Evolutionary conservation across 2,113 vertebrate genomes (phyloP).

Genomic region (Cyprinodon variegatus): DNA sequence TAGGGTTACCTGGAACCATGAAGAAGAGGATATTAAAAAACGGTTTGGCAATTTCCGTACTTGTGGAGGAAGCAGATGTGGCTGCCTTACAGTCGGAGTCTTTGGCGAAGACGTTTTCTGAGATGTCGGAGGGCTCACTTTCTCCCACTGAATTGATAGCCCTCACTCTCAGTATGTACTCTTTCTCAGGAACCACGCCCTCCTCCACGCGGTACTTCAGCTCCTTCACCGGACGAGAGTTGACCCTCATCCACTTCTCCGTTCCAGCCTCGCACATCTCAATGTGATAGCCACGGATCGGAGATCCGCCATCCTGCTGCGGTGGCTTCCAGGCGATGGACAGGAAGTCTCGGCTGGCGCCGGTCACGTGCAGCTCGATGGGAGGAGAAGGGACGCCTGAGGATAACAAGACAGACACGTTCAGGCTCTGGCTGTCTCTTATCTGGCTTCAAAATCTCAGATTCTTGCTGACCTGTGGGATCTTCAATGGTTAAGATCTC

Average conservation of each 20-base stretch:
- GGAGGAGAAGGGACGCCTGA: constrained; percentile 92
- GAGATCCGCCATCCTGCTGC: constrained; percentile 90
- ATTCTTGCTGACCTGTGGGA: constrained; percentile 82
- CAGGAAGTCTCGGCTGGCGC: constrained; percentile 90
- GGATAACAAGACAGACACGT: background rate
- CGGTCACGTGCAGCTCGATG: constrained; percentile 92
- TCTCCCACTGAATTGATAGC: constrained; percentile 92
- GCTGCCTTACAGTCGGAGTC: constrained; percentile 92
- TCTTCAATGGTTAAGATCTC: constrained; percentile 94
- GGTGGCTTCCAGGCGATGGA: constrained; percentile 94
- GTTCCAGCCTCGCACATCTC: constrained; percentile 96
- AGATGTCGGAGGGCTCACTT: constrained; percentile 97
- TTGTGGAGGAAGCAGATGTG: background rate
- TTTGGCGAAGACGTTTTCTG: constrained; percentile 94
- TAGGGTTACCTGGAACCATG: constrained; percentile 86
- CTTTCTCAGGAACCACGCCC: constrained; percentile 92
- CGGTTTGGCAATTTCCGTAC: background rate
- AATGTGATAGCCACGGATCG: constrained; percentile 92
- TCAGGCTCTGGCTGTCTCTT: background rate
- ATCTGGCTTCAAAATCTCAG: background rate
- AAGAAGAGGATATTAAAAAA: background rate
- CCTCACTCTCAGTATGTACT: constrained; percentile 93
- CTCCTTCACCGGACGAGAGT: constrained; percentile 95
- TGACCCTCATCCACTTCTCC: constrained; percentile 98
- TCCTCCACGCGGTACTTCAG: constrained; percentile 93